Evolutionary conservation across 2,113 vertebrate species (phyloP).

Genomic region (Columba livia): DNA sequence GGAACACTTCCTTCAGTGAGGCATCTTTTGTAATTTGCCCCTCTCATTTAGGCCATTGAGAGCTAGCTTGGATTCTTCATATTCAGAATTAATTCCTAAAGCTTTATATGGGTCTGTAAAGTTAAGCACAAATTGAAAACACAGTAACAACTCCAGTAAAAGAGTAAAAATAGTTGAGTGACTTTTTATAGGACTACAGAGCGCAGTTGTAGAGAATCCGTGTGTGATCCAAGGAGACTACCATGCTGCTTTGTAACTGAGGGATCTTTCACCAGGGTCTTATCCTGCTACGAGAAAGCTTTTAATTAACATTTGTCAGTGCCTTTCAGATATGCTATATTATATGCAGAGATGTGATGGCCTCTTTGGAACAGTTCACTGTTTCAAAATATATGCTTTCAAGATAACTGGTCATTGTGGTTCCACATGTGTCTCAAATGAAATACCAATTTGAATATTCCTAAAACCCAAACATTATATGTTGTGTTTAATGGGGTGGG

Average conservation of each 20-base stretch:
- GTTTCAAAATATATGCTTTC: not conserved
- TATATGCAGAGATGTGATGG: not conserved
- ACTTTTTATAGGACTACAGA: not conserved
- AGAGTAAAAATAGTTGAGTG: not conserved
- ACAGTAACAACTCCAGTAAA: not conserved
- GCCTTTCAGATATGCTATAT: not conserved
- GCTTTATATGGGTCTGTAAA: not conserved
- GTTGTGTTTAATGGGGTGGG: not conserved
- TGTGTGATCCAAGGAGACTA: not conserved
- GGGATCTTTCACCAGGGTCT: not conserved
- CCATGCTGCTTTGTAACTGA: not conserved
- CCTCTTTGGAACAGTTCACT: not conserved
- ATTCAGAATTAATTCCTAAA: not conserved
- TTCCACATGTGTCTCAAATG: not conserved
- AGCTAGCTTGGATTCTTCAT: not conserved
- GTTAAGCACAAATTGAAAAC: not conserved
- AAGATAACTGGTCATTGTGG: not conserved
- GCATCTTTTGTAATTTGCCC: not conserved
- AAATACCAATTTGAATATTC: not conserved
- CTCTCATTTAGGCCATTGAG: not conserved
- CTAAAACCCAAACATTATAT: not conserved
- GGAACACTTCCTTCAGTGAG: not conserved
- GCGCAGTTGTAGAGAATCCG: not conserved
- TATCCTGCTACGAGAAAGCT: not conserved
- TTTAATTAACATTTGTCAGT: not conserved